phyloP scores from a whole-genome alignment of 2,888 invertebrate genomes.

The Crematogaster levior region DNA sequence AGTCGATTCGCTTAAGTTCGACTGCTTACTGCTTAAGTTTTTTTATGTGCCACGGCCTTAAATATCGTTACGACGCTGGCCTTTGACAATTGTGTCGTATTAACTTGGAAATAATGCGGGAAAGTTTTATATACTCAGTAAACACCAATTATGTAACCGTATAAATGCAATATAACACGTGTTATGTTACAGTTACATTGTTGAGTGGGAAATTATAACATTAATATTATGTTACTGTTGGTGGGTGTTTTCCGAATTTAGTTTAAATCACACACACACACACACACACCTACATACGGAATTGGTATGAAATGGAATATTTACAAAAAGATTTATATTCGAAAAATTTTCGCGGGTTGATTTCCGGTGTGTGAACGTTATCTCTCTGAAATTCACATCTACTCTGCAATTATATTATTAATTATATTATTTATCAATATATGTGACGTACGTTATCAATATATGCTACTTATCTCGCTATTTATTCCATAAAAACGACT shows the following conservation, averaged over 20 bases:
- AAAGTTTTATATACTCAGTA: background rate
- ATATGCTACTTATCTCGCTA: background rate
- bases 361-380: background rate
- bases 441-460: background rate
- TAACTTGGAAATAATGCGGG: background rate
- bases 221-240: too few relatives aligned
- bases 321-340: background rate
- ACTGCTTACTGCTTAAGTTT: too few relatives aligned
- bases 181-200: too few relatives aligned
- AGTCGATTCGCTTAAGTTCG: too few relatives aligned
- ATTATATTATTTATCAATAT: conserved; percentile 7
- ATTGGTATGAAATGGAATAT: background rate
- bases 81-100: background rate
- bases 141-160: too few relatives aligned
- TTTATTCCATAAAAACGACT: background rate
- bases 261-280: too few relatives aligned
- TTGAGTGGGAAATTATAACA: too few relatives aligned
- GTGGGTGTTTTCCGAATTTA: too few relatives aligned
- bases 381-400: background rate
- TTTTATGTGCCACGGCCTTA: too few relatives aligned
- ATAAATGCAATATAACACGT: too few relatives aligned
- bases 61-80: background rate
- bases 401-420: background rate
- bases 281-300: too few relatives aligned
- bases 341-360: background rate